Conservation (phyloP, 2,888 invertebrate species). For the Campaea margaritaria region DNA sequence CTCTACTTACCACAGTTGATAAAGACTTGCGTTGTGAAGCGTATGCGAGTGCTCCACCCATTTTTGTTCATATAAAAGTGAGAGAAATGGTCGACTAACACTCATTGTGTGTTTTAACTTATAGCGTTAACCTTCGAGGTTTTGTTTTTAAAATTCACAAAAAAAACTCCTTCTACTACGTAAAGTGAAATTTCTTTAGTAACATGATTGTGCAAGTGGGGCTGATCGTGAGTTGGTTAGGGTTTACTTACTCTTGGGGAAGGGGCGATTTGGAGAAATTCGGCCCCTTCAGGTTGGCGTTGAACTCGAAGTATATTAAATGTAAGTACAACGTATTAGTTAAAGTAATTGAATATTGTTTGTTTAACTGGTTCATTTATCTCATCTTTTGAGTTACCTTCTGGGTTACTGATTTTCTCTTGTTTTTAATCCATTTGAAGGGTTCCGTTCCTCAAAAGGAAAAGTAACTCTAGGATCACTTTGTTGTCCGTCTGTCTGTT, state of each 20-base stretch:
- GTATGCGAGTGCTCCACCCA: neutral
- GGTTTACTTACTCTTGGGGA: slow-evolving; percentile 51
- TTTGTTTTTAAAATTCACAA: too few relatives aligned
- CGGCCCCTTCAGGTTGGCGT: slow-evolving; percentile 68
- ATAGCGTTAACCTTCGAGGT: too few relatives aligned
- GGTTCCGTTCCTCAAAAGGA: too few relatives aligned
- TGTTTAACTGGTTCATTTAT: too few relatives aligned
- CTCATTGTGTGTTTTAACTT: neutral
- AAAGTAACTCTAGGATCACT: too few relatives aligned
- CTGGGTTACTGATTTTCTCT: too few relatives aligned
- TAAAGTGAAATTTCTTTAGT: neutral
- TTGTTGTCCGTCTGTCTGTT: too few relatives aligned
- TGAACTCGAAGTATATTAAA: slow-evolving; percentile 68
- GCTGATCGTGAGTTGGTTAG: slow-evolving; percentile 46
- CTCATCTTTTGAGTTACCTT: too few relatives aligned
- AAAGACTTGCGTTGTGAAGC: neutral
- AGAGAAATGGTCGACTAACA: neutral
- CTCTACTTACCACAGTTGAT: neutral
- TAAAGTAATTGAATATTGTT: too few relatives aligned
- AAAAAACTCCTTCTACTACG: too few relatives aligned
- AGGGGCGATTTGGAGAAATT: slow-evolving; percentile 72
- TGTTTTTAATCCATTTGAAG: too few relatives aligned
- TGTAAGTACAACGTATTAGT: too few relatives aligned
- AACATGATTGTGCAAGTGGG: slow-evolving; percentile 41
- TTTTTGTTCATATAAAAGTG: neutral